A percentile compares a stretch with the other conserved stretches of the same genome.
These are phyloP conservation scores for Pseudomugil gertrudae DNA, from an alignment of 2,797 vertebrate genomes.

Conservation along the genomic window DNA sequence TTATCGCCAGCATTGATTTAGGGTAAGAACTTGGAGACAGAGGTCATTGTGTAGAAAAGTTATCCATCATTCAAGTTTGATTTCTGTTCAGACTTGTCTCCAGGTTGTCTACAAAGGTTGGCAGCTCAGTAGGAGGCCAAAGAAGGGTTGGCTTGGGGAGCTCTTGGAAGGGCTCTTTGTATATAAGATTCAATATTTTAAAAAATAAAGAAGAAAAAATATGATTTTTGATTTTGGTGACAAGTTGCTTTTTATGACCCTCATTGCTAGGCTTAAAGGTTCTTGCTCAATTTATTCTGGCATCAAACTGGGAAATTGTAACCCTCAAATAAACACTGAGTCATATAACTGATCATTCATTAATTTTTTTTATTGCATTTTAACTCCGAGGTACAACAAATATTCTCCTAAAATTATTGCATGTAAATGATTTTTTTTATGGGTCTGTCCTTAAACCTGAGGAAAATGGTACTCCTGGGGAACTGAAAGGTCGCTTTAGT, in stretches of 20 bases:
- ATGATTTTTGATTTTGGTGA: constrained; percentile 16
- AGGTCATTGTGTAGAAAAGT: constrained; percentile 83
- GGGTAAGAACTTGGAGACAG: constrained; percentile 80
- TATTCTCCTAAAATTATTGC: constrained; percentile 44
- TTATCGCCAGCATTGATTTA: constrained; percentile 85
- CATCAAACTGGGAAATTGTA: constrained; percentile 46
- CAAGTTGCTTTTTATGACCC: constrained; percentile 63
- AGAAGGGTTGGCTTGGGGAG: constrained; percentile 17
- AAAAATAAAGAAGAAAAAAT: constrained; percentile 40
- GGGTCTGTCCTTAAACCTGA: constrained; percentile 33
- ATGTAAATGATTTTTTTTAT: constrained; percentile 42
- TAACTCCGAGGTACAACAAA: constrained; percentile 51
- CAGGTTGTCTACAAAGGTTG: constrained; percentile 75
- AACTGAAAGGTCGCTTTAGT: constrained; percentile 49
- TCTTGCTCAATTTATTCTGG: constrained; percentile 70
- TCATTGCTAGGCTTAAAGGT: constrained; percentile 62
- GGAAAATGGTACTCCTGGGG: constrained; percentile 32
- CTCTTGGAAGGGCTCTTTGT: constrained; percentile 1
- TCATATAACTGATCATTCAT: constrained; percentile 72
- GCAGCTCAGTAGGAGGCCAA: constrained; percentile 45
- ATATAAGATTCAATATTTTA: neutral
- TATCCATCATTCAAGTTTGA: constrained; percentile 82
- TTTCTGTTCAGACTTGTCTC: constrained; percentile 81
- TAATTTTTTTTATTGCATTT: constrained; percentile 59
- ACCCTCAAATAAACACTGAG: constrained; percentile 64